phyloP scores from a whole-genome alignment of 2,113 vertebrate species.

The Terrapene triunguis region DNA sequence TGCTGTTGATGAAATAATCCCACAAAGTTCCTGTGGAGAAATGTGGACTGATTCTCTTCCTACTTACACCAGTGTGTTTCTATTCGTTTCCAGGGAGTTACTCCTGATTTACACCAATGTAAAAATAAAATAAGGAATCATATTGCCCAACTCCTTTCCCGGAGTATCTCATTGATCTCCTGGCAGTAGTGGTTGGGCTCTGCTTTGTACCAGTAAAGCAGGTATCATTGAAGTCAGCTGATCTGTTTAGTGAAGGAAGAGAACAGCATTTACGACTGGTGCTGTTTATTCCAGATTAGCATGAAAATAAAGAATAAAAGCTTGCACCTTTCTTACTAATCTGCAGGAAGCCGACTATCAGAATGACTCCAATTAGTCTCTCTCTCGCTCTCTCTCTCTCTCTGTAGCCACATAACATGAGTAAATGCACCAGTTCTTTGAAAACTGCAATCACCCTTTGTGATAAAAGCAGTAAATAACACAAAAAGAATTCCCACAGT shows the following conservation, averaged over 20 bases:
- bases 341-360: not conserved
- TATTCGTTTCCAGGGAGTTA: not conserved
- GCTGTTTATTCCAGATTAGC: not conserved
- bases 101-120: not conserved
- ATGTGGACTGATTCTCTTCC: not conserved
- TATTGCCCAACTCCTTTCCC: fast-evolving
- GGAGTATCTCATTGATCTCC: not conserved
- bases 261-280: not conserved
- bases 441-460: constrained; percentile 36
- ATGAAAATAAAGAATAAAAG: constrained; percentile 3
- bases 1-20: constrained; percentile 8
- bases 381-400: constrained; percentile 36
- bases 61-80: not conserved
- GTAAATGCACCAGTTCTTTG: not conserved
- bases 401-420: constrained; percentile 19
- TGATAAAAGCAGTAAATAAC: constrained; percentile 57
- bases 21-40: not conserved
- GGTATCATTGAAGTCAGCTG: not conserved
- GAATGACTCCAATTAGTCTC: not conserved
- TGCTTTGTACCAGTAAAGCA: fast-evolving
- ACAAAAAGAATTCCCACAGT: constrained; percentile 56
- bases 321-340: not conserved
- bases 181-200: not conserved
- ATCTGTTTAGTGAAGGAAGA: not conserved
- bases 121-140: not conserved